Conservation (phyloP, 2,888 invertebrate species). For the Trissonchulus latispiculum region DNA sequence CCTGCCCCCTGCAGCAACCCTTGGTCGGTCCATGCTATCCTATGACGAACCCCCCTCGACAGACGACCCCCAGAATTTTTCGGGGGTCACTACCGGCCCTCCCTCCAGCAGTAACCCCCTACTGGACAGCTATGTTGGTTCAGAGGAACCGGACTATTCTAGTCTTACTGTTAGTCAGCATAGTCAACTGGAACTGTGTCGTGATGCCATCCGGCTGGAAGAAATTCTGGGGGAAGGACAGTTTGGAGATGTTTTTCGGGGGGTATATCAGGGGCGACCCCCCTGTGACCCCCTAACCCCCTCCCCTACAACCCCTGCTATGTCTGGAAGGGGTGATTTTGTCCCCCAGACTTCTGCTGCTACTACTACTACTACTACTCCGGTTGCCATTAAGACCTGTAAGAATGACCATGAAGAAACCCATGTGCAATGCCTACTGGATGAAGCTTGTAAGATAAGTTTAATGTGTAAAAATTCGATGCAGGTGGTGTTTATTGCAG, state of each 20-base stretch:
- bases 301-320: no score
- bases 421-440: conserved; percentile 86
- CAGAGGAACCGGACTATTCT: no score
- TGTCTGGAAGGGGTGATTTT: neutral
- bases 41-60: no score
- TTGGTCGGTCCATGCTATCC: no score
- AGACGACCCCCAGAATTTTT: no score
- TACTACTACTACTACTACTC: conserved; percentile 48
- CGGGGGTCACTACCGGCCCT: no score
- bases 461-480: no score
- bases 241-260: conserved; percentile 95
- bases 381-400: conserved; percentile 95
- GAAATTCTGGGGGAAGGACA: conserved; percentile 95
- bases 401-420: conserved; percentile 75
- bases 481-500: no score
- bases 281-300: neutral
- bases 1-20: no score
- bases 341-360: neutral
- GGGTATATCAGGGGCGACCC: conserved; percentile 44
- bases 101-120: no score
- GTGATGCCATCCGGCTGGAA: conserved; percentile 72
- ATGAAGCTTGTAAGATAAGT: conserved; percentile 83
- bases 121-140: neutral
- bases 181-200: conserved; percentile 57
- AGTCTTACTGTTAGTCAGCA: neutral